These are phyloP conservation scores for Troides oblongomaculatus DNA, from an alignment of 2,888 invertebrate genomes.

Conservation along the genomic window DNA sequence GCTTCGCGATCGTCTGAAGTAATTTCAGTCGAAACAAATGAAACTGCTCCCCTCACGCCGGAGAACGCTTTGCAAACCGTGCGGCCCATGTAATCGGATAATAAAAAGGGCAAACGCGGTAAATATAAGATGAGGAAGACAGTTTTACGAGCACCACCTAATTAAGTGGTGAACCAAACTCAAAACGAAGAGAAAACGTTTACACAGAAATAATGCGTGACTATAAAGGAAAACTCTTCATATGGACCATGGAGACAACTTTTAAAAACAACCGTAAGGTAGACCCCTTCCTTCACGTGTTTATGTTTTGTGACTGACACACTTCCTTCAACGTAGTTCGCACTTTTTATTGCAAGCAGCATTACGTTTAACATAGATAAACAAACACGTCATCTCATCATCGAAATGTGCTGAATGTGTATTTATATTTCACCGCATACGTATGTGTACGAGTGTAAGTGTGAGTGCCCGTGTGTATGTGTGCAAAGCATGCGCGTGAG, in stretches of 20 bases:
- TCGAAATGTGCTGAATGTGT: conserved; percentile 8
- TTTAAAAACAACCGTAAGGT: not conserved
- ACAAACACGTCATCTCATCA: conserved; percentile 3
- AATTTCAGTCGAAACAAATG: conserved; percentile 79
- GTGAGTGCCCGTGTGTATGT: conserved; percentile 34
- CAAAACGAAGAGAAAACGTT: conserved; percentile 73
- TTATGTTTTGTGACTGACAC: not conserved
- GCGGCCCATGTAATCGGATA: conserved; percentile 79
- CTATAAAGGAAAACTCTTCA: conserved; percentile 1
- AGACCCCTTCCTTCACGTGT: no score
- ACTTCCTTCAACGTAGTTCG: not conserved
- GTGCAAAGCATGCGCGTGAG: conserved; percentile 58
- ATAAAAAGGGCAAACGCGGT: conserved; percentile 81
- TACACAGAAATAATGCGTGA: conserved; percentile 46
- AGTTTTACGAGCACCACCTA: conserved; percentile 80
- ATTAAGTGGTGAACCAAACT: conserved; percentile 77
- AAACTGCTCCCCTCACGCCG: conserved; percentile 75
- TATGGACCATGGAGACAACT: not conserved
- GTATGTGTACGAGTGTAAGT: conserved; percentile 38
- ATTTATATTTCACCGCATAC: conserved; percentile 25
- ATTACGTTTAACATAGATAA: conserved; percentile 2
- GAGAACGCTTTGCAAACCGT: conserved; percentile 74
- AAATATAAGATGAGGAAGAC: conserved; percentile 81
- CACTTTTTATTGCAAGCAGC: not conserved
- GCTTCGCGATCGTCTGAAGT: conserved; percentile 63